Base-by-base conservation (phyloP, 2,888 invertebrate genomes). In the Orchesella flavescens region DNA sequence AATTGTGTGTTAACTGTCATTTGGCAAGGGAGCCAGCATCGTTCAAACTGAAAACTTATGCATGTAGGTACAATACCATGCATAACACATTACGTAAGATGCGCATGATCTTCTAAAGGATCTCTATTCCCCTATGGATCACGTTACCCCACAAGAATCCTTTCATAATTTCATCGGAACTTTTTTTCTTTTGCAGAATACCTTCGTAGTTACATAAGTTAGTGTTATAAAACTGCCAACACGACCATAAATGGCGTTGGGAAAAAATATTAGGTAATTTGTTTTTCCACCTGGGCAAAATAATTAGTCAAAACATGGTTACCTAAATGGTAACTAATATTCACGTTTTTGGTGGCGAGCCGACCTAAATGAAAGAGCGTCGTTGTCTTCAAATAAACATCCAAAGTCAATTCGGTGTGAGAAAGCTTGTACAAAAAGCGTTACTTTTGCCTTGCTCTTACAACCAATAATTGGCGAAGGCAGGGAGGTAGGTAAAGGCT, bases 21-120 rank as follows among this genome's bases (percentile, higher is more conserved):
- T 82, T 75, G 81, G 81, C 75, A 83, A 57, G 44, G 59, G 65
- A 66, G 23, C 66, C 65, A 43, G 10, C 59, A 72, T 24, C 44
- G 17, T 23, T 63, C 12, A 49, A 74, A 59, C 59, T 43, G 43
- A 34, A 72, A 19, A 69, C 44, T 13, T n/a, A n/a, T n/a, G n/a
- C 7, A 34, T 7, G 34, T 34, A 34, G 53, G 34, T 34, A 34
- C 2, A 34, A 34, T 34, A 34, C 7, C 34, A 34, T 7, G 7
- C 34, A 34, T 34, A 34, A 34, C 53, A 34, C 53, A 53, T 53
- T 53, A 17, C 53, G n/a, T 17, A 15, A 53, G 17, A 17, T 15
- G 17, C 17, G 17, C 15, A 17, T 3, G 10, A 2, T 1, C 17
- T 53, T 53, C 17, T 15, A 53, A 15, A 9, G 7, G 34, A 34